Percentiles rank a stretch among this genome's conserved stretches.
These are phyloP conservation scores for Limonius californicus DNA, from an alignment of 1,140 invertebrate species.

Conservation along the genomic window DNA sequence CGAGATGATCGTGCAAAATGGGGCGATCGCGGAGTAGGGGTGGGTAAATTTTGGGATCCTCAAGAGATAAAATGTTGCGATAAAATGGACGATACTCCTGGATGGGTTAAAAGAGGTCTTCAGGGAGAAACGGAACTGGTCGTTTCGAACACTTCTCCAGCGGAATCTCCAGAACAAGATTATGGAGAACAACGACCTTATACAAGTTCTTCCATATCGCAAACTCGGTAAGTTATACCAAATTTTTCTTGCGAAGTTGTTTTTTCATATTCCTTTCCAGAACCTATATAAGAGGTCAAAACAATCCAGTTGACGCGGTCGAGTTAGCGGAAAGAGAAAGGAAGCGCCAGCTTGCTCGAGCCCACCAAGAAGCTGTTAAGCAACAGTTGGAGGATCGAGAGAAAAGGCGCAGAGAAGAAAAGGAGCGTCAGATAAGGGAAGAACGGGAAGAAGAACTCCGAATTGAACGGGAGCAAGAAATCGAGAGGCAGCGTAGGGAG, in stretches of 20 bases:
- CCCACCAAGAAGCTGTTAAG: conserved; percentile 68
- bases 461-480: conserved; percentile 61
- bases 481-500: conserved; percentile 58
- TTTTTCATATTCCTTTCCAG: conserved; percentile 26
- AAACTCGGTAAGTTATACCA: conserved; percentile 32
- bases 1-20: conserved; percentile 64
- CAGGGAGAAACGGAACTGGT: conserved; percentile 44
- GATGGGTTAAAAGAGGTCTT: conserved; percentile 62
- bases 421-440: conserved; percentile 56
- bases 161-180: conserved; percentile 44
- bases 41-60: conserved; percentile 63
- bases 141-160: conserved; percentile 41
- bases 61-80: conserved; percentile 45
- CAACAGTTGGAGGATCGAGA: conserved; percentile 69
- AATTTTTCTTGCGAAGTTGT: neutral
- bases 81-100: conserved; percentile 49
- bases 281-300: conserved; percentile 62
- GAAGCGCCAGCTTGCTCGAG: conserved; percentile 64
- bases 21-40: conserved; percentile 57
- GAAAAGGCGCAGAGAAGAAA: conserved; percentile 60
- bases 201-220: conserved; percentile 36
- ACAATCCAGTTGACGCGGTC: conserved; percentile 64
- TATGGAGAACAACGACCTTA: conserved; percentile 37
- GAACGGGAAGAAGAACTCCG: conserved; percentile 65
- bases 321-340: conserved; percentile 64